Evolutionary conservation across 2,797 vertebrate genomes (phyloP), one percentile per base, ranked within the genome.

Genomic region (Salarias fasciatus): DNA sequence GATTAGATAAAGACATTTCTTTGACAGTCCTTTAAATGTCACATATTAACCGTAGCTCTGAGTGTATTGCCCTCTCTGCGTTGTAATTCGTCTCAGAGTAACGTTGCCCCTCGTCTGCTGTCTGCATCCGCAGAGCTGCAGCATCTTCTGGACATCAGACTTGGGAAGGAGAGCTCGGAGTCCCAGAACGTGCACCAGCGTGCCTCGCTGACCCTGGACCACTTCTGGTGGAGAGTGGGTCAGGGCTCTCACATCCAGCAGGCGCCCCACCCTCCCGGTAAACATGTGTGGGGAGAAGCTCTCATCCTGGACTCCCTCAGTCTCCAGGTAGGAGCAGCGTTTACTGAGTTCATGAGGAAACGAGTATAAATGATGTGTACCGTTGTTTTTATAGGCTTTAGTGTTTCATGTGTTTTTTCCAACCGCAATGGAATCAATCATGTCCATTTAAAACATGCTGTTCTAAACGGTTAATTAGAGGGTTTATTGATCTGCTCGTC

Each of bases 171-270:
- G 66, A 92, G 90, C 63, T 69, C 91, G 33, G 92, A 93, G 48
- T 92, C 91, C 0, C 93, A 95, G 61, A 95, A 88, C 1, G 85
- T 97, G 67, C 95, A 96, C 82, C 95, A 94, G 79, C 92, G 95
- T 12, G 92, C 86, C 0, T 94, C 93, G 1, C 86, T 99, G 75
- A 92, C 91, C 0, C 88, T 98, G 58, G 96, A 97, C 83, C 95
- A 96, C 80, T 95, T 99, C 77, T 98, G 97, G 93, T 99, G 97
- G 97, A 94, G 98, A 0, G 97, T 98, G 80, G 98, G 98, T 63
- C 95, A 96, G 0, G 97, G 98, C 45, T 99, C 98, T 4, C 97
- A 99, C 80, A 98, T 99, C 88, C 96, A 97, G 66, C 95, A 97
- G 77, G 96, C 96, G 43, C 93, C 96, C 0, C 96, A 98, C 72